phyloP scores from a whole-genome alignment of 2,797 vertebrate genomes.

The Melanotaenia parkinsoni region DNA sequence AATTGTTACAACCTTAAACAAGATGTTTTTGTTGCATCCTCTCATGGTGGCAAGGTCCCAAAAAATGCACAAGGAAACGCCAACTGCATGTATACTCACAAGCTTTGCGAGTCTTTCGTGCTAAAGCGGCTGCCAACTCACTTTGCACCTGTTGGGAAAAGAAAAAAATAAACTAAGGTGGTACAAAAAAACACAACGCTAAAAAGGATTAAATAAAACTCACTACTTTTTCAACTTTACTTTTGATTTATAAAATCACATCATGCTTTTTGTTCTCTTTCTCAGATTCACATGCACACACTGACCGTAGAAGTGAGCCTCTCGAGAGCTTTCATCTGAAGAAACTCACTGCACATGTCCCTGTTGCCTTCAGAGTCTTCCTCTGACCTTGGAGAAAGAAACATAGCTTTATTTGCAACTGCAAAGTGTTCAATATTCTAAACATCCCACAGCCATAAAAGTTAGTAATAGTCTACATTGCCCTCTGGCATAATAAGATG shows the following conservation, averaged over 20 bases:
- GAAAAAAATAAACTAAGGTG: neutral
- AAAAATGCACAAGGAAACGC: neutral
- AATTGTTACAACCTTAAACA: neutral
- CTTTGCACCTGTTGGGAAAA: slow-evolving; percentile 87
- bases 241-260: neutral
- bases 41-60: neutral
- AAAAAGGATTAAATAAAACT: neutral
- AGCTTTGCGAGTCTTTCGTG: slow-evolving; percentile 94
- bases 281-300: slow-evolving; percentile 25
- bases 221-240: neutral
- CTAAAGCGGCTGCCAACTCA: slow-evolving; percentile 93
- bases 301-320: slow-evolving; percentile 95
- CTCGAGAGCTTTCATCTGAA: slow-evolving; percentile 90
- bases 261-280: neutral
- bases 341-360: slow-evolving; percentile 92
- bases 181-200: slow-evolving; percentile 1
- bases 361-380: slow-evolving; percentile 88
- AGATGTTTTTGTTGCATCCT: neutral
- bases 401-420: slow-evolving; percentile 35
- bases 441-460: slow-evolving; percentile 15
- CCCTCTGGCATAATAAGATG: slow-evolving; percentile 63
- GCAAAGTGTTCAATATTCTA: slow-evolving; percentile 19
- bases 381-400: slow-evolving; percentile 75
- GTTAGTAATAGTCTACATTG: slow-evolving; percentile 40
- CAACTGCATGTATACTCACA: slow-evolving; percentile 66